Evolutionary conservation across 2,113 vertebrate species (phyloP).

Genomic region (Grus americana): DNA sequence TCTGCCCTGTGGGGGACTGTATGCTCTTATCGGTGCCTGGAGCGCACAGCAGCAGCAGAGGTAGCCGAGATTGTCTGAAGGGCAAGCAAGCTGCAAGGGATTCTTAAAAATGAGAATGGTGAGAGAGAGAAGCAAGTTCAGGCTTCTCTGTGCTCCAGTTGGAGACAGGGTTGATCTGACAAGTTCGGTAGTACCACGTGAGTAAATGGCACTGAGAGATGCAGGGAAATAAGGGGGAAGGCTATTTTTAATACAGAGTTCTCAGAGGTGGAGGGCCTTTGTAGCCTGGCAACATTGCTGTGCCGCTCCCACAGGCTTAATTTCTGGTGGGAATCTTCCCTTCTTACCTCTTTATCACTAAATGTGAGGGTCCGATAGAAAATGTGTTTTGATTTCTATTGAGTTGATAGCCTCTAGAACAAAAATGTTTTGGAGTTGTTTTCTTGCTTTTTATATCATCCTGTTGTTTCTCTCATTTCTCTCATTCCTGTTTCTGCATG

Average conservation of each 20-base stretch:
- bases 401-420: background rate
- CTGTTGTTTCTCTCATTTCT: background rate
- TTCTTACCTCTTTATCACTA: background rate
- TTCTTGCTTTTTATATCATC: background rate
- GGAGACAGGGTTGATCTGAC: background rate
- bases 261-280: background rate
- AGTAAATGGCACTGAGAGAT: background rate
- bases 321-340: background rate
- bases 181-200: background rate
- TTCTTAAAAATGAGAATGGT: background rate
- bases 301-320: background rate
- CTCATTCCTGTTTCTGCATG: background rate
- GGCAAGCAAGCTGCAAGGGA: background rate
- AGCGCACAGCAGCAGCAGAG: background rate
- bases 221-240: background rate
- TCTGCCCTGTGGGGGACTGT: background rate
- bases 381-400: background rate
- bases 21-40: background rate
- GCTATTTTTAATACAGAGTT: accelerated
- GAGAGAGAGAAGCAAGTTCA: background rate
- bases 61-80: background rate
- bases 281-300: background rate
- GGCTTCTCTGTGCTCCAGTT: background rate
- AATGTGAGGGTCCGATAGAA: background rate
- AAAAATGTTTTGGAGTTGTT: background rate